A percentile compares a stretch with the other conserved stretches of the same genome.
Evolutionary conservation across 1,140 invertebrate species (phyloP).

Genomic region (Hyposmocoma kahamanoa): DNA sequence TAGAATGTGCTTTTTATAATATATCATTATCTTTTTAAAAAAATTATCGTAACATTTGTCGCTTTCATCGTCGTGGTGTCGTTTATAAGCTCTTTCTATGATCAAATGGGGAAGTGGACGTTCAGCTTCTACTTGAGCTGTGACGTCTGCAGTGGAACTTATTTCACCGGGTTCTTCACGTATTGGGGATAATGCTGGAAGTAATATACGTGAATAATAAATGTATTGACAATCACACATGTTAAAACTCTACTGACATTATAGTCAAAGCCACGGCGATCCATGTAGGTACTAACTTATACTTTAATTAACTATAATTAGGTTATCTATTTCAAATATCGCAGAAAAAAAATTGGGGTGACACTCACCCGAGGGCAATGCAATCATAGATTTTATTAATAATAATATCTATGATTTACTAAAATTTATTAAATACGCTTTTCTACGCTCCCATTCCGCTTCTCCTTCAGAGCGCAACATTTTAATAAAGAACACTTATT

Average conservation of each 20-base stretch:
- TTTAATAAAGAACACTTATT: neutral
- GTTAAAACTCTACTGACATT: neutral
- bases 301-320: neutral
- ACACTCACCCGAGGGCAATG: conserved; percentile 12
- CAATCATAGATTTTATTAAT: conserved; percentile 11
- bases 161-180: no score
- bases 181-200: conserved; percentile 23
- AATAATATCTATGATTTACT: no score
- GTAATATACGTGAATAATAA: neutral
- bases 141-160: neutral
- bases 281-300: neutral
- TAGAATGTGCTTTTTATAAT: conserved; percentile 24
- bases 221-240: neutral
- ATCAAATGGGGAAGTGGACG: conserved; percentile 34
- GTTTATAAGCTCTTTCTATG: conserved; percentile 28
- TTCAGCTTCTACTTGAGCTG: conserved; percentile 4
- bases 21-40: conserved; percentile 19
- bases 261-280: neutral
- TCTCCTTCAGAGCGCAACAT: conserved; percentile 12
- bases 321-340: neutral
- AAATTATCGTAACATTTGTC: conserved; percentile 28
- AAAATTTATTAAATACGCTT: conserved; percentile 23
- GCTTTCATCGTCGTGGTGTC: conserved; percentile 24
- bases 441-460: conserved; percentile 29
- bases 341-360: neutral